Percentiles rank a stretch among this genome's conserved stretches.
phyloP scores from a whole-genome alignment of 2,888 invertebrate species.

The Trichopoda pennipes region DNA sequence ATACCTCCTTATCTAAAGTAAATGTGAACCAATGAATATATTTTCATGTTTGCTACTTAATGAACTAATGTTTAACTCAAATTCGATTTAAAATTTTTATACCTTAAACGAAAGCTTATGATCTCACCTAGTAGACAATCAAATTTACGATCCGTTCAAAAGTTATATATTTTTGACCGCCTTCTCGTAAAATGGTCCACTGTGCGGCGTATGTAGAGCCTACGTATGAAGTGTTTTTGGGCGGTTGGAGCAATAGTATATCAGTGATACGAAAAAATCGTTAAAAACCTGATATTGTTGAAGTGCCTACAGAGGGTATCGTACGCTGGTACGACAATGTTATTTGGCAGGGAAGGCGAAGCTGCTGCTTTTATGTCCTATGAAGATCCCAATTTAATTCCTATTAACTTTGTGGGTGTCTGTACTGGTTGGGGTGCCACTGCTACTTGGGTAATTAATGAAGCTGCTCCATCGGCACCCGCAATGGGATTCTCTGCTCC shows the following conservation, averaged over 20 bases:
- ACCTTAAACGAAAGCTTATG: no score
- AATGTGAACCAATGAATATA: no score
- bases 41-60: no score
- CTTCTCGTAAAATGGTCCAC: no score
- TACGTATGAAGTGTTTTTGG: conserved; percentile 93
- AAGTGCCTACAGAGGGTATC: conserved; percentile 87
- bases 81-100: no score
- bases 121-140: no score
- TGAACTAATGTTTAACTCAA: no score
- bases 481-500: conserved; percentile 74
- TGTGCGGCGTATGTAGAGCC: conserved; percentile 87
- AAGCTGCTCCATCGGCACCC: conserved; percentile 60
- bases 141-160: no score
- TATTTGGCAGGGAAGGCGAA: conserved; percentile 88
- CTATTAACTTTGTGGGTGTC: conserved; percentile 88
- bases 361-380: conserved; percentile 87
- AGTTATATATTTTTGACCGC: no score
- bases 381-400: conserved; percentile 87
- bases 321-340: conserved; percentile 88
- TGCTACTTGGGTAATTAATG: conserved; percentile 91
- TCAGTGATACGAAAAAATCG: conserved; percentile 91
- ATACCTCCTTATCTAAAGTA: no score
- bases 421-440: conserved; percentile 93
- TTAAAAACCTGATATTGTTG: conserved; percentile 87
- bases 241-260: conserved; percentile 93